Conservation (phyloP, 2,113 vertebrate species). For the Dendropsophus ebraccatus region DNA sequence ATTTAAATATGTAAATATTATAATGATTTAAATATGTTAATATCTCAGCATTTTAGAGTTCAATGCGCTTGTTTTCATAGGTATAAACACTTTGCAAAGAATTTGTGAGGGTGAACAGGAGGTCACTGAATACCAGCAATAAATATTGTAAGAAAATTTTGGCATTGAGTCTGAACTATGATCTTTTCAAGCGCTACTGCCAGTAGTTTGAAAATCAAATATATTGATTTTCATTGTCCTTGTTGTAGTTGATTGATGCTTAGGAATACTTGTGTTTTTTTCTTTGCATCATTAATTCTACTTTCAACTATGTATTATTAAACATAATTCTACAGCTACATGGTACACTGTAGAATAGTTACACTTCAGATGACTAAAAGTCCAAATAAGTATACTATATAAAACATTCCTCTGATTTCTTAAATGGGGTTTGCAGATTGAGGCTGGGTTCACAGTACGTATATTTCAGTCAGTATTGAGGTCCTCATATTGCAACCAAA, state of each 20-base stretch:
- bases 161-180: conserved; percentile 4
- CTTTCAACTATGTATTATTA: not conserved
- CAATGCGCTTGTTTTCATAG: not conserved
- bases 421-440: too few relatives aligned
- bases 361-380: too few relatives aligned
- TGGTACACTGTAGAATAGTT: not conserved
- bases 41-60: not conserved
- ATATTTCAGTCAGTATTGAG: too few relatives aligned
- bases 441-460: too few relatives aligned
- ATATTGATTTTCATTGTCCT: conserved; percentile 20
- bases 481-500: too few relatives aligned
- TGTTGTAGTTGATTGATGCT: conserved; percentile 26
- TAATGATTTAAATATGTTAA: not conserved
- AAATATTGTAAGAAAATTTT: conserved; percentile 29
- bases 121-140: conserved; percentile 14
- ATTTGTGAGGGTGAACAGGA: conserved; percentile 34
- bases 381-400: too few relatives aligned
- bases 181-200: conserved; percentile 38
- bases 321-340: not conserved
- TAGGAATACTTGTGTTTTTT: not conserved
- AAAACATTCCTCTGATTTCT: too few relatives aligned
- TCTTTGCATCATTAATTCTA: not conserved
- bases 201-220: conserved; percentile 23
- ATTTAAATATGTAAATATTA: too few relatives aligned
- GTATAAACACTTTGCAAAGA: not conserved